Base-by-base conservation (phyloP, 2,888 invertebrate species). In the Elmis aenea region DNA sequence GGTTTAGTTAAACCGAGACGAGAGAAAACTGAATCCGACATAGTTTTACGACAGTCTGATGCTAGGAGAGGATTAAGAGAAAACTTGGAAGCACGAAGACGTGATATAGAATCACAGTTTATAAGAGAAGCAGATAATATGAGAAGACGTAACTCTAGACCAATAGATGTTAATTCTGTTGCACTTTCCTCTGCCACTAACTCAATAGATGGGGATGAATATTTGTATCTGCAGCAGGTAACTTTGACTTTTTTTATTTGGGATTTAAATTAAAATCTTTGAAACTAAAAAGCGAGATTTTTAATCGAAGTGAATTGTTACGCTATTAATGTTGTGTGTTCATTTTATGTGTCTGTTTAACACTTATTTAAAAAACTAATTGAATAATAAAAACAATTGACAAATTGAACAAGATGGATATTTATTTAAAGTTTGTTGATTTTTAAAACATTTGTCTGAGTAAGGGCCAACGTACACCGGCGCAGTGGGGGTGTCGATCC, bases 11-110 rank as follows among this genome's bases (percentile, higher is more conserved):
- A 77, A 58, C 86, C 85, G 30, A 76, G 89, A 58, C 76, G 89
- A 57, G 89, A 90, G 76, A 88, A 88, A 74, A 90, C 89, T 61
- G 89, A 90, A 71, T 88, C 87, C 42, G 86, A 87, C 67, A 87
- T 89, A 63, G 81, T 86, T 55, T 77, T 85, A 62, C 76, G 83
- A 57, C 80, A 74, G 65, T 70, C 74, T 28, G 72, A 73, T 41
- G 69, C 70, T 39, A 65, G 74, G 33, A 70, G 70, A 49, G 71
- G 71, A 46, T 65, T 72, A 26, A 58, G 72, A 33, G 70, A 71
- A 40, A 69, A 65, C 45, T 52, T 71, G 48, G 70, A 71, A 44
- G 69, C 69, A 9, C 65, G 73, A 45, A 61, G 71, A 37, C 61
- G 63, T 37, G 73, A 73, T 43, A 65, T 70, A 28, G 71, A 71